A percentile compares a stretch with the other conserved stretches of the same genome.
Evolutionary conservation across 2,888 invertebrate genomes (phyloP).

Genomic region (Sphaerophoria taeniata): DNA sequence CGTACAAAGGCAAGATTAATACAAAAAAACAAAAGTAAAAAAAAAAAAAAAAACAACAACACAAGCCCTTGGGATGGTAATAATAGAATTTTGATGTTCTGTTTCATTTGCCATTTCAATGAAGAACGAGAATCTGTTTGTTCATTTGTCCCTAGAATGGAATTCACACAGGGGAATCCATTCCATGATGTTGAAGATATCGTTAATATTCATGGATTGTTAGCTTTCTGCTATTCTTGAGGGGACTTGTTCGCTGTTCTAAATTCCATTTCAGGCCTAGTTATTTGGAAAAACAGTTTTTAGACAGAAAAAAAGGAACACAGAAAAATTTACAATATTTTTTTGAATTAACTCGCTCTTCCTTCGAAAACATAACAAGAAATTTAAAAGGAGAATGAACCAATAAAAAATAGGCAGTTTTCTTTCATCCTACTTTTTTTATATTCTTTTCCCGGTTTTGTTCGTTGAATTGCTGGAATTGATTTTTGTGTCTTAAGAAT

Average conservation of each 20-base stretch:
- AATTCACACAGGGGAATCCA: constrained; percentile 5
- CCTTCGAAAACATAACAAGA: constrained; percentile 10
- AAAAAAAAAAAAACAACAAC: neutral
- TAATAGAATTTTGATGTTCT: constrained; percentile 44
- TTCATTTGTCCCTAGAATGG: constrained; percentile 33
- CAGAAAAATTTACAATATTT: constrained; percentile 32
- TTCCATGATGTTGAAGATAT: neutral
- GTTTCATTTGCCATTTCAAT: constrained; percentile 55
- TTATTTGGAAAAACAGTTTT: constrained; percentile 52
- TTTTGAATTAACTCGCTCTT: constrained; percentile 12
- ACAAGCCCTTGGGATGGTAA: constrained; percentile 11
- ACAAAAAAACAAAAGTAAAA: too few species aligned
- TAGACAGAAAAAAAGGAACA: neutral
- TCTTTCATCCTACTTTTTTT: constrained; percentile 14
- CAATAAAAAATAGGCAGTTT: constrained; percentile 47
- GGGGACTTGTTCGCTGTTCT: too few species aligned
- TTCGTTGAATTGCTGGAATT: constrained; percentile 12
- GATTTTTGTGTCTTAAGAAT: constrained; percentile 1
- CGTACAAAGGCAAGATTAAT: constrained; percentile 43
- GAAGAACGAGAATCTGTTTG: constrained; percentile 48
- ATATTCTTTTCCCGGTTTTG: too few species aligned
- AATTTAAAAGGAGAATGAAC: constrained; percentile 8
- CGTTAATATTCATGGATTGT: constrained; percentile 61
- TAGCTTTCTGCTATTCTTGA: constrained; percentile 41
- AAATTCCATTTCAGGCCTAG: constrained; percentile 47